phyloP scores from a whole-genome alignment of 2,888 invertebrate genomes.

The Scaeva pyrastri region DNA sequence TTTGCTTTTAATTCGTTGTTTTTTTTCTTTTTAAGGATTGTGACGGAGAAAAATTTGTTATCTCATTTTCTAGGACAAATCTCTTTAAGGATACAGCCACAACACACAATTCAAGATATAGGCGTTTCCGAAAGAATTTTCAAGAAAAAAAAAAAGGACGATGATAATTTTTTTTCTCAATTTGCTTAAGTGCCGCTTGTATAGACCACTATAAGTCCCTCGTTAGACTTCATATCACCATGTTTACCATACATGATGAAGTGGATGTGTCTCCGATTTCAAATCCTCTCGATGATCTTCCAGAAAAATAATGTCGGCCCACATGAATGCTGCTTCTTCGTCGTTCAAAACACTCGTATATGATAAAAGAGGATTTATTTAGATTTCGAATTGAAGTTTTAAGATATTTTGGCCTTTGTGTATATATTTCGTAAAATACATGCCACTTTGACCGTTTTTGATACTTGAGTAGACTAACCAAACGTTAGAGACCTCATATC shows the following conservation, averaged over 20 bases:
- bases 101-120: slow-evolving; percentile 11
- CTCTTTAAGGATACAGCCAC: slow-evolving; percentile 22
- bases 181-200: slow-evolving; percentile 26
- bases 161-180: slow-evolving; percentile 54
- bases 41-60: slow-evolving; percentile 57
- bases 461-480: slow-evolving; percentile 72
- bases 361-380: slow-evolving; percentile 21
- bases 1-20: slow-evolving; percentile 41
- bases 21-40: background rate
- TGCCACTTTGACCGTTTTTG: slow-evolving; percentile 67
- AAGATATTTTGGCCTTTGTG: slow-evolving; percentile 24
- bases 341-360: background rate
- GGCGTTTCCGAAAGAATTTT: slow-evolving; percentile 53
- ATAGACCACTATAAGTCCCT: slow-evolving; percentile 28
- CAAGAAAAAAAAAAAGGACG: slow-evolving; percentile 36
- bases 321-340: slow-evolving; percentile 15
- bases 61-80: slow-evolving; percentile 50
- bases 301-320: background rate
- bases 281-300: slow-evolving; percentile 6
- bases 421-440: slow-evolving; percentile 51
- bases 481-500: slow-evolving; percentile 52
- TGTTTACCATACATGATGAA: slow-evolving; percentile 71
- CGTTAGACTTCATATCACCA: slow-evolving; percentile 58
- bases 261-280: slow-evolving; percentile 69
- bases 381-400: background rate